Evolutionary conservation across 2,888 invertebrate genomes (phyloP).

Genomic region (Luperina testacea): DNA sequence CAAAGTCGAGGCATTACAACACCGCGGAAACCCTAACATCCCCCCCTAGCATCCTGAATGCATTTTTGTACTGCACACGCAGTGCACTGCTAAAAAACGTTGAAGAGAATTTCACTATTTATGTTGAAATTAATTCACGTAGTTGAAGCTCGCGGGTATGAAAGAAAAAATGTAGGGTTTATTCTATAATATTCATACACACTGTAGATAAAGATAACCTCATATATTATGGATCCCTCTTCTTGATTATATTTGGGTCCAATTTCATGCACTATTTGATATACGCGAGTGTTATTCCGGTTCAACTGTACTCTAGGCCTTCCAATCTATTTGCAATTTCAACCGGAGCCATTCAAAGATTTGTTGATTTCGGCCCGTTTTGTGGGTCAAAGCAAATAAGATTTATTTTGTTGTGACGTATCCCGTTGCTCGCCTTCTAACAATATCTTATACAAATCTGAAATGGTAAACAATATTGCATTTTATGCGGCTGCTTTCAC

Average conservation of each 20-base stretch:
- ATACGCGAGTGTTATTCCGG: constrained; percentile 61
- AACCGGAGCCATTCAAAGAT: constrained; percentile 48
- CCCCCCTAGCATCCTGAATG: background rate
- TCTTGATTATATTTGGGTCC: constrained; percentile 60
- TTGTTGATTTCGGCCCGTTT: constrained; percentile 47
- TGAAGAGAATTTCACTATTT: background rate
- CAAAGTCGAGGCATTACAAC: background rate
- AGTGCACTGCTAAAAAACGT: background rate
- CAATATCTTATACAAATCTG: background rate
- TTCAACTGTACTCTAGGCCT: constrained; percentile 57
- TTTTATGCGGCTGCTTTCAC: background rate
- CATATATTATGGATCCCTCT: constrained; percentile 45
- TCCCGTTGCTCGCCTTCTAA: constrained; percentile 14
- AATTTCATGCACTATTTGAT: constrained; percentile 66
- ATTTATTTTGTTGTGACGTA: constrained; percentile 40
- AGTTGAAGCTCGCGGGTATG: background rate
- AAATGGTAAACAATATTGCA: constrained; percentile 6
- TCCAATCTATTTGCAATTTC: constrained; percentile 66
- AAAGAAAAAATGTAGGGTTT: background rate
- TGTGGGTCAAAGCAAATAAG: constrained; percentile 51
- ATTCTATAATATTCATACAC: background rate
- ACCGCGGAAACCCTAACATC: constrained; percentile 41
- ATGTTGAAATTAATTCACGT: background rate
- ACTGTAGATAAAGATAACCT: constrained; percentile 18
- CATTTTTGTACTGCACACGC: background rate